phyloP scores from a whole-genome alignment of 2,888 invertebrate species.

The Mylabris sibirica region DNA sequence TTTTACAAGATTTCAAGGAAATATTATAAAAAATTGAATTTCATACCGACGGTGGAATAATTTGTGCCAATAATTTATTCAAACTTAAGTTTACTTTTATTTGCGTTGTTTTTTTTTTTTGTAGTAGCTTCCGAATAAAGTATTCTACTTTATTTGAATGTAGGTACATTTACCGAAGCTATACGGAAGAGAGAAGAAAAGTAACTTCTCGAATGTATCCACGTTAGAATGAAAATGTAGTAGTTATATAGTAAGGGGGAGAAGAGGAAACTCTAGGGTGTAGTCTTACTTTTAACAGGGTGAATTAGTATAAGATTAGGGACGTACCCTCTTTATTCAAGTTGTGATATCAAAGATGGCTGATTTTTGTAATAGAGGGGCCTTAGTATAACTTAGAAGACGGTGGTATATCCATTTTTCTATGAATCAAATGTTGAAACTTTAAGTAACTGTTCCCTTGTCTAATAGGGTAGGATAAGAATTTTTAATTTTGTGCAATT shows the following conservation, averaged over 20 bases:
- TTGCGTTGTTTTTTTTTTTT: neutral
- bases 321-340: constrained; percentile 51
- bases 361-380: constrained; percentile 46
- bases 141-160: constrained; percentile 26
- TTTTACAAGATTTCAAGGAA: constrained; percentile 35
- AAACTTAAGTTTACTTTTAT: neutral
- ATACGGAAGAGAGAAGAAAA: constrained; percentile 9
- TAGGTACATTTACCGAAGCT: constrained; percentile 22
- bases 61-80: neutral
- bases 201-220: constrained; percentile 16
- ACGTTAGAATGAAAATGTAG: constrained; percentile 18
- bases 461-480: neutral
- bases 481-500: neutral
- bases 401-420: constrained; percentile 22
- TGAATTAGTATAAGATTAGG: constrained; percentile 55
- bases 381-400: constrained; percentile 13
- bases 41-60: neutral
- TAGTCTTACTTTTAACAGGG: constrained; percentile 55
- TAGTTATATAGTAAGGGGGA: neutral
- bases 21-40: neutral
- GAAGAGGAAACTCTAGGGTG: constrained; percentile 44
- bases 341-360: constrained; percentile 54
- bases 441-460: neutral
- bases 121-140: constrained; percentile 20
- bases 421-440: neutral